Conservation (phyloP, 2,797 vertebrate genomes). For the Gouania willdenowi region DNA sequence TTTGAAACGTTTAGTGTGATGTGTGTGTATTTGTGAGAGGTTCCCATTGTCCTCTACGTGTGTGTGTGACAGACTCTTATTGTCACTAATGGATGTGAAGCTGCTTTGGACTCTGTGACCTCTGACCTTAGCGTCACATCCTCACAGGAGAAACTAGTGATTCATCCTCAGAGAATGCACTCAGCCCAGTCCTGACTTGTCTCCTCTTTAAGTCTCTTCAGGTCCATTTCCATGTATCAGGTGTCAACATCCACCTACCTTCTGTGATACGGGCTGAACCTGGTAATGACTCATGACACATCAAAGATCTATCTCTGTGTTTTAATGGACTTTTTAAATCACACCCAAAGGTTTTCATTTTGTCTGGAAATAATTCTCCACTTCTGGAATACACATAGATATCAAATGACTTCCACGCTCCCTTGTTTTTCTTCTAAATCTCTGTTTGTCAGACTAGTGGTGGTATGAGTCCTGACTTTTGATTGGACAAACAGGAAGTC, state of each 20-base stretch:
- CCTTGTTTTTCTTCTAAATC: too few relatives aligned
- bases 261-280: not conserved
- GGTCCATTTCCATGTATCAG: conserved; percentile 6
- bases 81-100: conserved; percentile 32
- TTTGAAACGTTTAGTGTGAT: conserved; percentile 11
- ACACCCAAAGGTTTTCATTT: too few relatives aligned
- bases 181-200: conserved; percentile 48
- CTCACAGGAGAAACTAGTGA: conserved; percentile 36
- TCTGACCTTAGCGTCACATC: conserved; percentile 22
- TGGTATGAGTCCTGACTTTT: too few relatives aligned
- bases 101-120: conserved; percentile 35
- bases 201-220: conserved; percentile 26
- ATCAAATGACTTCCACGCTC: too few relatives aligned
- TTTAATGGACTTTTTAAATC: too few relatives aligned
- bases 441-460: too few relatives aligned
- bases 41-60: conserved; percentile 12
- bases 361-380: too few relatives aligned
- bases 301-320: too few relatives aligned
- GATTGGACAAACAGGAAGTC: too few relatives aligned
- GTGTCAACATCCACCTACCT: conserved; percentile 19
- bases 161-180: conserved; percentile 50
- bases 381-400: too few relatives aligned
- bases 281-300: too few relatives aligned
- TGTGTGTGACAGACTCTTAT: conserved; percentile 39
- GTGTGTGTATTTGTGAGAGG: conserved; percentile 1